Percentiles rank a stretch among this genome's conserved stretches.
phyloP scores from a whole-genome alignment of 2,113 vertebrate species.

The Boulengeromyrus knoepffleri region DNA sequence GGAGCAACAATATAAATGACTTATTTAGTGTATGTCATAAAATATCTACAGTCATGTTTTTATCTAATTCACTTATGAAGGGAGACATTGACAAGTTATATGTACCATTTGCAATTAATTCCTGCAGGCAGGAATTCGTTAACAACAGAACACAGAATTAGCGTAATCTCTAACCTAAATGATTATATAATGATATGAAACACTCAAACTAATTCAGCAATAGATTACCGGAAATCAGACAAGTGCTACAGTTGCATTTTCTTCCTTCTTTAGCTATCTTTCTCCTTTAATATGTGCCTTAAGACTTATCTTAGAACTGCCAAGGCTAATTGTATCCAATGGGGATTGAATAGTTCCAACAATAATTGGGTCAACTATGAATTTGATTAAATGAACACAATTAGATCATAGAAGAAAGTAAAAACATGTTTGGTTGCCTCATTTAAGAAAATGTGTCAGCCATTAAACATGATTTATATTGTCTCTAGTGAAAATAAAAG shows the following conservation, averaged over 20 bases:
- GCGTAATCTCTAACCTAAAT: neutral
- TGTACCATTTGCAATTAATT: neutral
- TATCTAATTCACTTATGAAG: neutral
- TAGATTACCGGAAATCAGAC: neutral
- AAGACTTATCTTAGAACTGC: constrained; percentile 20
- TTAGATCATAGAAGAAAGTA: constrained; percentile 11
- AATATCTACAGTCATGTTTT: neutral
- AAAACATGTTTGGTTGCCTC: constrained; percentile 19
- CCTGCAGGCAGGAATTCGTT: neutral
- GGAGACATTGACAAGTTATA: neutral
- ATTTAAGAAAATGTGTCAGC: constrained; percentile 17
- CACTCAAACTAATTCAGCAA: neutral
- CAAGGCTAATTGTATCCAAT: constrained; percentile 24
- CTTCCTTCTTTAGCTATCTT: constrained; percentile 3
- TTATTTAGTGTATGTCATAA: neutral
- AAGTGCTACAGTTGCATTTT: neutral
- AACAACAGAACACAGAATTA: neutral
- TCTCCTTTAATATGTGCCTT: constrained; percentile 13
- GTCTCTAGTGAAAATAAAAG: constrained; percentile 5
- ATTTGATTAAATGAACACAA: constrained; percentile 27
- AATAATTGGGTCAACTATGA: constrained; percentile 22
- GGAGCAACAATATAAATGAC: neutral
- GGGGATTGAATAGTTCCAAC: constrained; percentile 11
- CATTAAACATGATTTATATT: constrained; percentile 19
- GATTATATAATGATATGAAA: neutral